phyloP scores from a whole-genome alignment of 1,140 invertebrate species.

The Eumeta japonica region DNA sequence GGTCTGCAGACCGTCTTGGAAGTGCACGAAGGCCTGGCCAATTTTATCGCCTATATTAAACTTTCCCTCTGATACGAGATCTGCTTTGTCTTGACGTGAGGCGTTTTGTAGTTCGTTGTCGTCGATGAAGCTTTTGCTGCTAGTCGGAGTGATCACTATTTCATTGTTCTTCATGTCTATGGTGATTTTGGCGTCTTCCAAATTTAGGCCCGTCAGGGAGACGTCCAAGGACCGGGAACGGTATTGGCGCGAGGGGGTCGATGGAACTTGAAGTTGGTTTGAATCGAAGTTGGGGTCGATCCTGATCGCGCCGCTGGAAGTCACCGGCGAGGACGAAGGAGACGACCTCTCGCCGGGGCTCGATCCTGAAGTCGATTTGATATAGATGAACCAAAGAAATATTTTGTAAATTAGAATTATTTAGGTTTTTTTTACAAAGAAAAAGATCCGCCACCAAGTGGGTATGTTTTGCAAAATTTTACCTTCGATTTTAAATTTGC shows the following conservation, averaged over 20 bases:
- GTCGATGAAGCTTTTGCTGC: conserved; percentile 22
- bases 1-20: conserved; percentile 30
- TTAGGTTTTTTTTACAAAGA: too few relatives aligned
- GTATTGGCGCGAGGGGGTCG: conserved; percentile 35
- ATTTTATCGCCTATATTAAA: conserved; percentile 37
- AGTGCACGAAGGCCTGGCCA: conserved; percentile 30
- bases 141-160: conserved; percentile 43
- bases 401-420: background rate
- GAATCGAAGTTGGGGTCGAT: conserved; percentile 25
- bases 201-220: conserved; percentile 31
- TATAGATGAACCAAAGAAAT: background rate
- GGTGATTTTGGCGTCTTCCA: conserved; percentile 42
- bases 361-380: conserved; percentile 36
- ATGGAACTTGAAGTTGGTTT: conserved; percentile 38
- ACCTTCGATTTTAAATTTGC: too few relatives aligned
- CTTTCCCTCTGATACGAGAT: conserved; percentile 29
- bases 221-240: conserved; percentile 49
- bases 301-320: conserved; percentile 31
- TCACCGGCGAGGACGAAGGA: conserved; percentile 40
- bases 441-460: too few relatives aligned
- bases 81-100: background rate
- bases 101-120: conserved; percentile 5
- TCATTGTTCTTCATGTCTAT: conserved; percentile 43
- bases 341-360: conserved; percentile 48
- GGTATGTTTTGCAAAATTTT: too few relatives aligned